These are phyloP conservation scores for Eupelmus urozonus DNA, from an alignment of 2,888 invertebrate species.

Conservation along the genomic window DNA sequence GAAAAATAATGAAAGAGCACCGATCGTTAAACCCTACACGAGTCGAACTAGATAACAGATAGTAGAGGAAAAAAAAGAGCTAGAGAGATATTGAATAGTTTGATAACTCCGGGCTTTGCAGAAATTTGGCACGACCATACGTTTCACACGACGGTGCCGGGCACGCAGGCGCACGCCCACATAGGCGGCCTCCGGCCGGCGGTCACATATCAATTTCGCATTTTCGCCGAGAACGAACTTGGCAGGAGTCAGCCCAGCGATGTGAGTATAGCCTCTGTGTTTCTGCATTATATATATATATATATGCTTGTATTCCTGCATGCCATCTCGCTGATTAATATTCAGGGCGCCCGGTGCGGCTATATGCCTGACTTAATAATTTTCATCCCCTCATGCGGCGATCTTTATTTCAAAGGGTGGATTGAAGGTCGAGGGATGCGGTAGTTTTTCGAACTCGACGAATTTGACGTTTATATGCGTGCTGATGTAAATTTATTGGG, in stretches of 20 bases:
- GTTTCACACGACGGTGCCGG: constrained; percentile 88
- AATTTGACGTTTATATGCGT: too few relatives aligned
- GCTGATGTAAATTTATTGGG: too few relatives aligned
- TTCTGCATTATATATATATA: not conserved
- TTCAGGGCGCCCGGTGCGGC: not conserved
- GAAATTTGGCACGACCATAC: constrained; percentile 91
- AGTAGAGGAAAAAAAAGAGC: not conserved
- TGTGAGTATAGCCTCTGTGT: constrained; percentile 79
- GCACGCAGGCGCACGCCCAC: constrained; percentile 89
- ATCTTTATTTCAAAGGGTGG: constrained; percentile 17
- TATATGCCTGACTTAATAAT: constrained; percentile 15
- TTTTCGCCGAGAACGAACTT: constrained; percentile 92
- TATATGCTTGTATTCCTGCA: constrained; percentile 22
- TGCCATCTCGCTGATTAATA: constrained; percentile 29
- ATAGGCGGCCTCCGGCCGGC: constrained; percentile 91
- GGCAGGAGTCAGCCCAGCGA: constrained; percentile 93
- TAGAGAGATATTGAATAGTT: constrained; percentile 54
- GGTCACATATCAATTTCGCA: constrained; percentile 91
- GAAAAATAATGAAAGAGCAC: not conserved
- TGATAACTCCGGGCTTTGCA: constrained; percentile 72
- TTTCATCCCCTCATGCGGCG: not conserved
- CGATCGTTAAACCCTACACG: constrained; percentile 19
- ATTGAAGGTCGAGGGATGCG: not conserved
- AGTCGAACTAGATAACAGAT: not conserved
- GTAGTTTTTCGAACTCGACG: too few relatives aligned